Evolutionary conservation across 2,113 vertebrate genomes (phyloP).

Genomic region (Engraulis encrasicolus): DNA sequence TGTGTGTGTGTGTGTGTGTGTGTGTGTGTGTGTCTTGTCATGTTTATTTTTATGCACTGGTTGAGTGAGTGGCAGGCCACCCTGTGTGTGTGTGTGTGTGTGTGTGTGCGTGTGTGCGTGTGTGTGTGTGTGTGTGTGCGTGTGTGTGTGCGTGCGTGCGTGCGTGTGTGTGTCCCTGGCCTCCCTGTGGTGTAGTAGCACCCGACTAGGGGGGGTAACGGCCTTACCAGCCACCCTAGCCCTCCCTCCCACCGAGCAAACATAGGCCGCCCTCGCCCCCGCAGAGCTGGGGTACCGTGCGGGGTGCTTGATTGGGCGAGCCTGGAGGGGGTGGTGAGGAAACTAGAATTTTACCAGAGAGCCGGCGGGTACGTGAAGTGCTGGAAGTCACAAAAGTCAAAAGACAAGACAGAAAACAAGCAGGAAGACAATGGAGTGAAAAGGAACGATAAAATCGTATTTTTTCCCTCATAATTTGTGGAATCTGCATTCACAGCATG

Average conservation of each 20-base stretch:
- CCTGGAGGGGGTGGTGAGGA: neutral
- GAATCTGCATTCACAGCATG: too few relatives aligned
- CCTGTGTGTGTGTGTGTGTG: conserved; percentile 10
- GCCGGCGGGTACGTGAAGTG: neutral
- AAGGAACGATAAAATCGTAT: too few relatives aligned
- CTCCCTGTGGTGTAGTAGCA: neutral
- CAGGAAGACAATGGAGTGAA: neutral
- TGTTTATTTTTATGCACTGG: conserved; percentile 18
- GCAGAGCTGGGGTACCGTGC: neutral
- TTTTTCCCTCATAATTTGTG: too few relatives aligned
- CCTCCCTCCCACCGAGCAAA: neutral
- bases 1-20: neutral
- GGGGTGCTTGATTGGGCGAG: neutral
- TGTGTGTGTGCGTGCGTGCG: neutral
- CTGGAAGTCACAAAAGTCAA: neutral
- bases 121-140: neutral
- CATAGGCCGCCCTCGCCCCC: neutral
- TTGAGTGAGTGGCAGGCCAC: conserved; percentile 32
- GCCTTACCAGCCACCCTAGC: neutral
- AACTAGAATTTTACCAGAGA: neutral
- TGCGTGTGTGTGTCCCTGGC: conserved; percentile 1
- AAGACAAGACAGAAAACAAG: neutral
- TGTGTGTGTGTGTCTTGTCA: neutral
- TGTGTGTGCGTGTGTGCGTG: neutral
- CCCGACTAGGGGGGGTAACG: neutral